Evolutionary conservation across 2,113 vertebrate genomes (phyloP).

Genomic region (Tretioscincus oriximinensis): DNA sequence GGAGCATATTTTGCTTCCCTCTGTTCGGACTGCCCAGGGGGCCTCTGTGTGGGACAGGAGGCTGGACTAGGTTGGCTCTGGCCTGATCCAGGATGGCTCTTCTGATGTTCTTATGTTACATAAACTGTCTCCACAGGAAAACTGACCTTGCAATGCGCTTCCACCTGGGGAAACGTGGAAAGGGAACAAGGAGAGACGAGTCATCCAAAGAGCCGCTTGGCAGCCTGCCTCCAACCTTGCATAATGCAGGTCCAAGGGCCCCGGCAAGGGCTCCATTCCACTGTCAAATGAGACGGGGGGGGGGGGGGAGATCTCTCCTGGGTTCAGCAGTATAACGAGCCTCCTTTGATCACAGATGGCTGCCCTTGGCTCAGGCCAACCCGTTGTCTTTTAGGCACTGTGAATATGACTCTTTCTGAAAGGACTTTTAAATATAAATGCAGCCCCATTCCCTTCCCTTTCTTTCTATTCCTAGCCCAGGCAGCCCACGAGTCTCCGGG

Average conservation of each 20-base stretch:
- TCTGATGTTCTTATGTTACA: too few species aligned
- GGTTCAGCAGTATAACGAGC: not conserved
- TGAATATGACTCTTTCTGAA: rapidly evolving
- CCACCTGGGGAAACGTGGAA: not conserved
- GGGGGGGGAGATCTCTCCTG: not conserved
- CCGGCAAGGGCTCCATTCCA: not conserved
- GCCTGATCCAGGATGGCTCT: too few species aligned
- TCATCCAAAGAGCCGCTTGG: not conserved
- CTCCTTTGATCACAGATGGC: not conserved
- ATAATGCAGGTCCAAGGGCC: not conserved
- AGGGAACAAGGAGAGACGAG: not conserved
- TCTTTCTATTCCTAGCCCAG: not conserved
- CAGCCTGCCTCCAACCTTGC: not conserved
- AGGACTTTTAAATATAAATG: conserved; percentile 33
- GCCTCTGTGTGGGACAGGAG: too few species aligned
- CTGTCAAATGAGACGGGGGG: conserved; percentile 3
- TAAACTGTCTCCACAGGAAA: not conserved
- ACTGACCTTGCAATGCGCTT: not conserved
- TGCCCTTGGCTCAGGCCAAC: conserved; percentile 16
- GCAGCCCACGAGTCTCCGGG: conserved; percentile 3
- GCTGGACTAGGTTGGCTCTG: too few species aligned
- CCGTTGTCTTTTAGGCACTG: conserved; percentile 6
- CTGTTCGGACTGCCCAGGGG: too few species aligned
- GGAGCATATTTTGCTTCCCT: too few species aligned
- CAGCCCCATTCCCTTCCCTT: not conserved